phyloP scores from a whole-genome alignment of 2,797 vertebrate species.

The Pelochelys cantorii region DNA sequence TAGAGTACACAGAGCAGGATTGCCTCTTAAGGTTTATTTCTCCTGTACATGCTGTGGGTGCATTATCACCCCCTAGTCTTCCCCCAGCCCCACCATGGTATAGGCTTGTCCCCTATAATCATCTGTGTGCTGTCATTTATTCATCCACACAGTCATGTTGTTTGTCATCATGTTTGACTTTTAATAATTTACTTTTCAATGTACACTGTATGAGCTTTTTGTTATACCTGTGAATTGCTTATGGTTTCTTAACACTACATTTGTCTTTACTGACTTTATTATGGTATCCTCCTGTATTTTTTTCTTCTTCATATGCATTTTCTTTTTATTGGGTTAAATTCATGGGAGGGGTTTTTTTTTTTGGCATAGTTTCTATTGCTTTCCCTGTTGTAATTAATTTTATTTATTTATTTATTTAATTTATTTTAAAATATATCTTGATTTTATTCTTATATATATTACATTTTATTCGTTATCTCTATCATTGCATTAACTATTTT shows the following conservation, averaged over 20 bases:
- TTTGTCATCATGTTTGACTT: neutral
- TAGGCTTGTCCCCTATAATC: neutral
- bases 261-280: neutral
- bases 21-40: neutral
- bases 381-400: neutral
- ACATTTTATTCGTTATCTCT: neutral
- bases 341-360: neutral
- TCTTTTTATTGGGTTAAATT: neutral
- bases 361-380: neutral
- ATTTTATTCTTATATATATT: neutral
- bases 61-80: neutral
- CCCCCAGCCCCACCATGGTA: fast-evolving
- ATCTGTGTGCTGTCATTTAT: neutral
- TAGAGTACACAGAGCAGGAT: neutral
- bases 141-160: neutral
- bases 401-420: neutral
- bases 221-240: neutral
- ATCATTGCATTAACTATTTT: neutral
- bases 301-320: neutral
- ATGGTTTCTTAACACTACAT: neutral
- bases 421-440: neutral
- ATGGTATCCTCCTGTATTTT: neutral
- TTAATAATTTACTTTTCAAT: neutral
- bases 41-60: neutral
- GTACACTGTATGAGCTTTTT: neutral